Conservation (phyloP, 2,797 vertebrate genomes). For the Gobionotothen gibberifrons region DNA sequence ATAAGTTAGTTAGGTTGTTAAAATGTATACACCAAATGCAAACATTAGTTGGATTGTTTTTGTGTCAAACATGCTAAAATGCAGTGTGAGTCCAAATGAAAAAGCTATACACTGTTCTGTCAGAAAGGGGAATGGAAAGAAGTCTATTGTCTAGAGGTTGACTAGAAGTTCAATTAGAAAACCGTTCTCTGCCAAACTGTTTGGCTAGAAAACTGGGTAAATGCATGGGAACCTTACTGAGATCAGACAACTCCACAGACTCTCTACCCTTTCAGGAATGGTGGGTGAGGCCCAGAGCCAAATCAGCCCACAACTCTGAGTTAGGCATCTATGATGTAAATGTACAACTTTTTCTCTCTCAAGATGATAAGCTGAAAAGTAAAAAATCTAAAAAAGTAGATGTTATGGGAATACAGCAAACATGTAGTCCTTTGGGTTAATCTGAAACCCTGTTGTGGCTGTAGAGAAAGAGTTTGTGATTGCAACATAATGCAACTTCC, state of each 20-base stretch:
- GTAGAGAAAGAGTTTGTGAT: constrained; percentile 62
- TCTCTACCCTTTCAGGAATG: constrained; percentile 68
- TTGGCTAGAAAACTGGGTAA: constrained; percentile 61
- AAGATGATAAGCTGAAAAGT: constrained; percentile 7
- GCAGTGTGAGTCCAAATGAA: background rate
- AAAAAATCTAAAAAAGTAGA: background rate
- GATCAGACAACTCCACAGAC: constrained; percentile 56
- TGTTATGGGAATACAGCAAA: constrained; percentile 14
- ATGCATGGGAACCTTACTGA: constrained; percentile 69
- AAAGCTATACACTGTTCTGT: constrained; percentile 29
- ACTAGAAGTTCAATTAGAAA: constrained; percentile 49
- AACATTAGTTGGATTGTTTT: constrained; percentile 4
- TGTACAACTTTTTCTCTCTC: constrained; percentile 33
- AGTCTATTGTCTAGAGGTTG: constrained; percentile 42
- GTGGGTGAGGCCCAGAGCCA: constrained; percentile 57
- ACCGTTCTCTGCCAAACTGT: constrained; percentile 46
- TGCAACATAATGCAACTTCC: constrained; percentile 68
- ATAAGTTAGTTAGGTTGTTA: background rate
- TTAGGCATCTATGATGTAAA: constrained; percentile 48
- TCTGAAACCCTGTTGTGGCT: constrained; percentile 22
- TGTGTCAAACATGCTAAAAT: constrained; percentile 16
- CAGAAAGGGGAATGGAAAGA: constrained; percentile 14
- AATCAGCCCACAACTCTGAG: constrained; percentile 47
- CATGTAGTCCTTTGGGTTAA: background rate
- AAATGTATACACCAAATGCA: background rate